phyloP scores from a whole-genome alignment of 2,113 vertebrate genomes.

The Struthio camelus region DNA sequence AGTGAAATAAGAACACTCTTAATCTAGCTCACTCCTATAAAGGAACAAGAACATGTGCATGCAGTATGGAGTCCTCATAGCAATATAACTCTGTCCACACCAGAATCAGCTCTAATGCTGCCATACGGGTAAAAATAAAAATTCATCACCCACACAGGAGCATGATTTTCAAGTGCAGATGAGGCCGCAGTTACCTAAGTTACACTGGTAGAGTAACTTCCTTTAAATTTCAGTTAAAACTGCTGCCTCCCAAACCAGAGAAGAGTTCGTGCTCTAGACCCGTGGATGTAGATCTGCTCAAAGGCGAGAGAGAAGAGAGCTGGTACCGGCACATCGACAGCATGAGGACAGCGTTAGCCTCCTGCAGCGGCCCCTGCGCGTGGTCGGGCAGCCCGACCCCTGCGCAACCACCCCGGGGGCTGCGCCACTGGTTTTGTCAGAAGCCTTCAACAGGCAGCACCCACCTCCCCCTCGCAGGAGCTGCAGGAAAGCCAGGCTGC shows the following conservation, averaged over 20 bases:
- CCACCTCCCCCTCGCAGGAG: not conserved
- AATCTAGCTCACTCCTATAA: not conserved
- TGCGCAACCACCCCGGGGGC: not conserved
- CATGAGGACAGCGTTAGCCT: not conserved
- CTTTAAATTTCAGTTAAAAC: not conserved
- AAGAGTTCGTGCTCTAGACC: not conserved
- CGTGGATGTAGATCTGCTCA: not conserved
- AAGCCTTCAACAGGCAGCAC: not conserved
- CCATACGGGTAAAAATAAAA: not conserved
- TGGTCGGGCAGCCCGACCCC: too few relatives aligned
- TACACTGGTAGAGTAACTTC: not conserved
- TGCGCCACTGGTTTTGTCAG: not conserved
- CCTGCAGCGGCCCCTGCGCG: not conserved
- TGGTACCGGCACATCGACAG: too few relatives aligned
- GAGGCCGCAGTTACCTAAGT: not conserved
- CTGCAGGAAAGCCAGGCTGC: not conserved
- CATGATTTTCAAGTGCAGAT: not conserved
- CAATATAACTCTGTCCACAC: fast-evolving
- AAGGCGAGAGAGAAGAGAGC: not conserved
- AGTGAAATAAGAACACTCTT: not conserved
- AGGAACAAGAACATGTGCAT: not conserved
- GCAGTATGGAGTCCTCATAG: fast-evolving
- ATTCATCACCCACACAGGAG: not conserved
- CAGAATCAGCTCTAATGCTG: not conserved
- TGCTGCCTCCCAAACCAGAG: not conserved